Evolutionary conservation across 1,140 invertebrate species (phyloP), one percentile per base, ranked within the genome.

Genomic region (Antheraea pernyi): DNA sequence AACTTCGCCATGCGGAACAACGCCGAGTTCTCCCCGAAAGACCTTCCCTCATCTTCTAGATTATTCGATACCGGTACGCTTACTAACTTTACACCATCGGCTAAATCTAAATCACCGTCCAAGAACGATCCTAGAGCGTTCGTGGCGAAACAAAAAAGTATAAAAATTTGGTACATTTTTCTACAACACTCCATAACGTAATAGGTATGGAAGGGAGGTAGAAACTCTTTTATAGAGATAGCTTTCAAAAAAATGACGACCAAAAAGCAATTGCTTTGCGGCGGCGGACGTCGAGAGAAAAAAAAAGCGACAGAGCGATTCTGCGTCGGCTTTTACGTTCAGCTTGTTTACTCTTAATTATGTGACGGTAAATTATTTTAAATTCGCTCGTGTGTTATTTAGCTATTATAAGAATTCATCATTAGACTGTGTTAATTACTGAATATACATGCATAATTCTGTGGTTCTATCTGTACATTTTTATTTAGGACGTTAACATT

Each of bases 1-100:
- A 96, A 96, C 67, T 94, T 94, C 18, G 95, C 90, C 58, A 96
- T 81, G 1, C 93, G 91, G 0, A 92, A 94, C 36, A 95, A 72
- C 0, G 93, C 76, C 0, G 93, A 93, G 19, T 91, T 88, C 68
- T 93, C 93, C 68, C 93, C 93, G 7, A 93, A 79, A 8, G 89
- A 87, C 30, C 93, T 87, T 0, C 91, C 91, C 42, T 93, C 92
- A 61, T 89, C 84, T 68, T 93, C 92, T 7, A 92, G 68, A 71
- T 79, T 86, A 80, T 93, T 89, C 0, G 88, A 85, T 70, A 83
- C 78, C n/a, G 78, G 89, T 77, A 89, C 75, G 69, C 86, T 92
- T 11, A 95, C 93, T 72, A 96, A 81, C 74, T 93, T 94, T 7
- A 96, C 93, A 19, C 95, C 95, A 18, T 95, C 94, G 13, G 93